Base-by-base conservation (phyloP, 2,888 invertebrate species). In the Gandaritis pyraliata region DNA sequence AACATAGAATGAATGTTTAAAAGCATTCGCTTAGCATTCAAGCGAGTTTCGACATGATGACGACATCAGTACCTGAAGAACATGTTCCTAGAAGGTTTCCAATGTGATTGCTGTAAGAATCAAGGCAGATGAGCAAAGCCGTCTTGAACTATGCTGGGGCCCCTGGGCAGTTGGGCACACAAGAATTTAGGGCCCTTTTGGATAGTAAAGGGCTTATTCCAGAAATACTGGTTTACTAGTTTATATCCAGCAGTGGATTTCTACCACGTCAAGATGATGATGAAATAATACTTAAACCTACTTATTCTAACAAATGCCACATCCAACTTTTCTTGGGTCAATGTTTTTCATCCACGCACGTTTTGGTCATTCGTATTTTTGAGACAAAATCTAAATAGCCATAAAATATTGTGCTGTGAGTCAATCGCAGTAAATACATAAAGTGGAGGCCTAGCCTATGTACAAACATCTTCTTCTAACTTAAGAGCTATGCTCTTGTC, bases 301-400 rank as follows among this genome's bases (percentile, higher is more conserved):
- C 4, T 10, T 8, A 33, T 33, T 33, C 10, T 33, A 7, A 11
- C 8, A 1, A 5, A 39, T 39, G 11, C 43, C 49, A 50, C 49
- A 36, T 66, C 57, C 15, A 61, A 15, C 15, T 33, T 23, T 41
- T 65, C 36, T 58, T 23, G 53, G 69, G 60, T 7, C 11, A 10
- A 47, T 50, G 66, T 58, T 36, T 0, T 53, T 43, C 72, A 71
- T 52, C 49, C 72, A 72, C 74, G 70, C 73, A 66, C 59, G 69
- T 72, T 76, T 76, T 65, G 74, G 72, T 79, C 78, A 80, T 78
- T 73, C 71, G 77, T 80, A 80, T 78, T 80, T 80, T 77, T 57
- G 73, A 74, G 78, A 75, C 73, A 69, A 68, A 72, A 72, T 68
- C 65, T 66, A 64, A 52, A 52, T 41, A 30, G 15, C 43, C 41